These are phyloP conservation scores for Malthinus seriepunctatus DNA, from an alignment of 2,888 invertebrate genomes.

Conservation along the genomic window DNA sequence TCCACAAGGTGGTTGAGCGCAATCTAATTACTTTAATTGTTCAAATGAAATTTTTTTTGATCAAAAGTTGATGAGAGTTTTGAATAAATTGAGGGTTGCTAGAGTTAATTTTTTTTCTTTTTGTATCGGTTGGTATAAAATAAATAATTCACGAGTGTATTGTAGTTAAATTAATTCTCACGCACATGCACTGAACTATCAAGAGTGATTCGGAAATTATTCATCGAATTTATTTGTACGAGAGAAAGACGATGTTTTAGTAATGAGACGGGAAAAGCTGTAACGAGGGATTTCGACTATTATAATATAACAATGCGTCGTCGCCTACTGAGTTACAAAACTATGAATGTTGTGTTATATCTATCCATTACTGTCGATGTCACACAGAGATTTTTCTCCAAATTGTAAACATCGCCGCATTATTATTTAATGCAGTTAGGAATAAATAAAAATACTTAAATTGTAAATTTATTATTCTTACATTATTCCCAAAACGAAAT, in stretches of 20 bases:
- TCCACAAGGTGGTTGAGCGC: too few relatives aligned
- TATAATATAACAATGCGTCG: slow-evolving; percentile 40
- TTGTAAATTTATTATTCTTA: too few relatives aligned
- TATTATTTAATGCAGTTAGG: neutral
- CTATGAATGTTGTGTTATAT: slow-evolving; percentile 43
- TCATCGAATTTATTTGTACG: slow-evolving; percentile 42
- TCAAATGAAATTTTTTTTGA: too few relatives aligned
- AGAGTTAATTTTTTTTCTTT: too few relatives aligned
- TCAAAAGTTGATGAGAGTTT: too few relatives aligned
- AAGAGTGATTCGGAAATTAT: slow-evolving; percentile 39
- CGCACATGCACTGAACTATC: slow-evolving; percentile 27
- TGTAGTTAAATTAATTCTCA: slow-evolving; percentile 33
- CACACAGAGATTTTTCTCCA: slow-evolving; percentile 11
- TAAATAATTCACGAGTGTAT: slow-evolving; percentile 38
- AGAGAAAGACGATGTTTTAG: slow-evolving; percentile 40
- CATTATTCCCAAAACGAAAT: too few relatives aligned
- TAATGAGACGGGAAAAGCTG: slow-evolving; percentile 45
- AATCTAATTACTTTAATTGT: too few relatives aligned
- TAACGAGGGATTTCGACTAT: slow-evolving; percentile 34
- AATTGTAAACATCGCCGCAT: neutral
- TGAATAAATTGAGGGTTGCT: too few relatives aligned
- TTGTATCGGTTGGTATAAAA: slow-evolving; percentile 10
- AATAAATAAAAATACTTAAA: neutral
- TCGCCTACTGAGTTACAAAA: slow-evolving; percentile 47
- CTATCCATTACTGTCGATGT: slow-evolving; percentile 49